Evolutionary conservation across 30 jellyfish, hydroid and myxozoan species (phyloP), one percentile per base, ranked within the genome.

Genomic region (Phacellophora camtschatica): DNA sequence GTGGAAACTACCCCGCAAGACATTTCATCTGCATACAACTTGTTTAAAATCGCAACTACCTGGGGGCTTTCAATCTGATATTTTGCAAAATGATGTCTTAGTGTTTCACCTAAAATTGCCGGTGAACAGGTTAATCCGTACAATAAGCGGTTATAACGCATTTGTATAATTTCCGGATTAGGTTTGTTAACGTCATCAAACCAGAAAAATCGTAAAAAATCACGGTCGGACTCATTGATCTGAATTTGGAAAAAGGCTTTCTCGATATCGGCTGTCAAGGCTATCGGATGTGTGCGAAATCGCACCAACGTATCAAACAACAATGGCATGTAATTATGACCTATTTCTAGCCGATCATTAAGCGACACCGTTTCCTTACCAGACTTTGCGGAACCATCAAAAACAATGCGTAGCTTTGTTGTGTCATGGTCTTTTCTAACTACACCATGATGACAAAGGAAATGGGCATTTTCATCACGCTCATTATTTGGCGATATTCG

Each of bases 351-450:
- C 27, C 81, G 42, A 24, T 71, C 72, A 50, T 48, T 71, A 18
- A 71, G 51, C 0, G 73, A 71, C 31, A 49, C 30, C 33, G 4
- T 58, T n/a, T 48, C 59, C 69, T 36, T 35, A 45, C 72, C 24
- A n/a, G 86, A 31, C 55, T 57, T 74, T 4, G 72, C 75, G 9
- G 16, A 3, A 9, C 81, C 75, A 36, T 71, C 64, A 24, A 55
- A 83, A 50, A 83, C 95, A 22, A 83, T 57, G 10, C 90, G 59
- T 9, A 46, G 18, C 34, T 84, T 84, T 18, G 95, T 83, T 36
- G 88, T 65, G 7, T 66, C 35, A 4, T 35, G 45, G 2, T 81
- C 88, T 11, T 34, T 23, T 0, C 87, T 27, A 6, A 67, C 5
- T 18, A 81, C 88, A 20, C 71, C 64, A 65, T 64, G 83, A 54